These are phyloP conservation scores for Dasypus novemcinctus DNA, from an alignment of 2,113 vertebrate genomes.

Conservation along the genomic window DNA sequence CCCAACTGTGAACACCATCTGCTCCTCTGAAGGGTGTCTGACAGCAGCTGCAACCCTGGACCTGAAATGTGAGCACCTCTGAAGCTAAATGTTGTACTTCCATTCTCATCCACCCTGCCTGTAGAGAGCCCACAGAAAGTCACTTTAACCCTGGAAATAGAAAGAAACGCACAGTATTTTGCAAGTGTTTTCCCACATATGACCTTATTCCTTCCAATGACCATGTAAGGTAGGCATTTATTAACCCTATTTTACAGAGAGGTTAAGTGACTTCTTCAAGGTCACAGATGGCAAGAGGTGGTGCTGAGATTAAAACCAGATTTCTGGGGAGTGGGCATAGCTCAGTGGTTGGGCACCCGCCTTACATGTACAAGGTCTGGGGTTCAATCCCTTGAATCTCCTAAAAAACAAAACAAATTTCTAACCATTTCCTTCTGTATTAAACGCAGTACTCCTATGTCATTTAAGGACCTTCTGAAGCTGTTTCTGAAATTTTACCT, in stretches of 20 bases:
- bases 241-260: slow-evolving; percentile 37
- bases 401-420: neutral
- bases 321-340: neutral
- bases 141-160: slow-evolving; percentile 41
- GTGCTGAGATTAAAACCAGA: slow-evolving; percentile 22
- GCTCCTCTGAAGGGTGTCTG: slow-evolving; percentile 70
- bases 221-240: neutral
- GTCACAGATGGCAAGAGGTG: slow-evolving; percentile 44
- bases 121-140: slow-evolving; percentile 28
- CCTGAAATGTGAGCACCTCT: slow-evolving; percentile 58
- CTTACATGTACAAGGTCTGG: no score
- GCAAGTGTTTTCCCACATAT: neutral
- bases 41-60: slow-evolving; percentile 63
- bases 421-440: slow-evolving; percentile 16
- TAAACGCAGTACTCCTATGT: slow-evolving; percentile 45
- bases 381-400: no score
- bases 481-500: slow-evolving; percentile 37
- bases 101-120: neutral
- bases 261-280: slow-evolving; percentile 43
- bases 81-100: slow-evolving; percentile 63
- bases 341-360: no score
- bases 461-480: slow-evolving; percentile 36
- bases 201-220: neutral
- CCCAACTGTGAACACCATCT: slow-evolving; percentile 74
- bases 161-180: neutral